Conservation (phyloP, 92 coral and sea anemone species). For the Bergia sp. region DNA sequence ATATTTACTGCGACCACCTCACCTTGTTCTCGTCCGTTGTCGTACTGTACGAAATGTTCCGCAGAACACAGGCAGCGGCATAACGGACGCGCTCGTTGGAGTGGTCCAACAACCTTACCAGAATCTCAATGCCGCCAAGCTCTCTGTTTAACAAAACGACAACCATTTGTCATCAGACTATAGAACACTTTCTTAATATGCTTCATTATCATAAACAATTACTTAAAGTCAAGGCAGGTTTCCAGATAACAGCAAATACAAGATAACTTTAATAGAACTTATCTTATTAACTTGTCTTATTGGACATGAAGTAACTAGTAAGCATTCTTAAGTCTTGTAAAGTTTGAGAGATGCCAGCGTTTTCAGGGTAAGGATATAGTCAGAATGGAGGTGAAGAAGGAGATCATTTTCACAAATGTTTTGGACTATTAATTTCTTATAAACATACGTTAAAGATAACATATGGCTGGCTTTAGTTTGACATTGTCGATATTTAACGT, state of each 20-base stretch:
- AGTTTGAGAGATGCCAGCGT: background rate
- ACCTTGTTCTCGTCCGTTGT: constrained; percentile 81
- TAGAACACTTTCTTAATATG: background rate
- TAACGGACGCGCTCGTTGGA: constrained; percentile 77
- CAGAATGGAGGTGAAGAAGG: too few species aligned
- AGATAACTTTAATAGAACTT: background rate
- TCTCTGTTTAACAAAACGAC: constrained; percentile 56
- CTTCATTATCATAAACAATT: background rate
- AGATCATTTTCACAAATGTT: too few species aligned
- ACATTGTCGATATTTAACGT: too few species aligned
- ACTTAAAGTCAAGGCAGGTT: background rate
- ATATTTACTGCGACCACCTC: background rate
- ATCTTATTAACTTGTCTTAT: background rate
- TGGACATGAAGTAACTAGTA: background rate
- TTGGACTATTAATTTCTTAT: too few species aligned
- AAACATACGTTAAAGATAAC: too few species aligned
- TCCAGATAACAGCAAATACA: background rate
- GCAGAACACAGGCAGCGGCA: constrained; percentile 87
- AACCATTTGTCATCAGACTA: background rate
- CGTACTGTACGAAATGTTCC: constrained; percentile 86
- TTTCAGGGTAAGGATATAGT: too few species aligned
- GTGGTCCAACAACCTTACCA: constrained; percentile 75
- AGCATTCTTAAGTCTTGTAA: background rate
- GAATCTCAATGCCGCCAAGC: constrained; percentile 85
- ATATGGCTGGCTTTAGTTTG: too few species aligned